Base-by-base conservation (phyloP, 2,797 vertebrate genomes). In the Peromyscus melanophrys region DNA sequence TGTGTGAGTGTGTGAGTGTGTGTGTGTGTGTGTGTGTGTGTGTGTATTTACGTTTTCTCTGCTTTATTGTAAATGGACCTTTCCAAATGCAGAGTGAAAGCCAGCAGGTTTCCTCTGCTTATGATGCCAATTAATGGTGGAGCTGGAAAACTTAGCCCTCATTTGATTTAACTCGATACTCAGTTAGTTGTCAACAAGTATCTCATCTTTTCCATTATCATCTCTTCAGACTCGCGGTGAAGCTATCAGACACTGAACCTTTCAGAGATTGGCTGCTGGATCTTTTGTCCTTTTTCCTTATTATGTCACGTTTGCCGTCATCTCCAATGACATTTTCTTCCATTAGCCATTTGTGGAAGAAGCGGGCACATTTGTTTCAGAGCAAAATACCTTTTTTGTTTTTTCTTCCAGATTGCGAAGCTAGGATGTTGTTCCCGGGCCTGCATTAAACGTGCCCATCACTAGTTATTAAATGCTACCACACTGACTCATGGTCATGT, bases 281-380 rank as follows among this genome's bases (percentile, higher is more conserved):
- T 37, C 57, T 57, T 80, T 89, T 81, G 90, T 92, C 37, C 84
- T 73, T 92, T 76, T 67, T 40, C 0, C n/a, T 89, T 49, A 23
- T 14, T 69, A 27, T 31, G 40, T 8, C 27, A 1, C 40, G 37
- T 71, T 82, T 59, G 25, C 88, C 77, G 2, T 59, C 17, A 0
- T 65, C 82, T 80, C 65, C 52, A 2, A 2, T 85, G 94, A 89
- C 84, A 59, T 92, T 93, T 87, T 95, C 81, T 31, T 27, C 59
- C 84, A 78, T 57, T 46, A 31, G 82, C 90, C 83, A 40, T 0
- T 59, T 83, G 34, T 59, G 77, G 59, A 82, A 76, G 92, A 75
- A 71, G 81, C 3, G 1, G 29, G 21, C n/a, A 8, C 1, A 2
- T 67, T 82, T 7, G 43, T 34, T 69, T 17, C 31, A 61, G 59